These are phyloP conservation scores for Slavum lentiscoides DNA, from an alignment of 2,888 invertebrate genomes.

Conservation along the genomic window DNA sequence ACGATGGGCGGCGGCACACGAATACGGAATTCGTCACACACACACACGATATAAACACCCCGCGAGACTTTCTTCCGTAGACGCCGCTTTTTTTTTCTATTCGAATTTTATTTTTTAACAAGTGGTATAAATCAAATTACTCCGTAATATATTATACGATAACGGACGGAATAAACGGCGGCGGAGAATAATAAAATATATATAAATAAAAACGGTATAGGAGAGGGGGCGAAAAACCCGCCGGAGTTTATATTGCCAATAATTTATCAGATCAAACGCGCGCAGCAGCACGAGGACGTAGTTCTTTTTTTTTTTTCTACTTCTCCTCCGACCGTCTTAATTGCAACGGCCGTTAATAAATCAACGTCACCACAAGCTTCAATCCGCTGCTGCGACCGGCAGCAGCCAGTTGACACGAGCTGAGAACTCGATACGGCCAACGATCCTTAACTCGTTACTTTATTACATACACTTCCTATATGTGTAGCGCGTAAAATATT, in stretches of 20 bases:
- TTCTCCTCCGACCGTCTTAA: constrained; percentile 45
- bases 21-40: constrained; percentile 14
- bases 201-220: constrained; percentile 11
- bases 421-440: constrained; percentile 16
- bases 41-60: not conserved
- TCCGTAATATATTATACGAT: not conserved
- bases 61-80: constrained; percentile 18
- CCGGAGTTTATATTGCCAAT: constrained; percentile 45
- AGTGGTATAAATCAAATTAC: constrained; percentile 37
- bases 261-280: constrained; percentile 49
- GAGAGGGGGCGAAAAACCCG: not conserved
- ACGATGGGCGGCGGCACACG: not conserved
- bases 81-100: not conserved
- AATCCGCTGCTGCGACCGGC: not conserved
- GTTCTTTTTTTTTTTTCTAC: not conserved
- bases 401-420: constrained; percentile 33
- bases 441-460: not conserved
- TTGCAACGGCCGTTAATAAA: constrained; percentile 45
- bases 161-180: not conserved
- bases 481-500: too few relatives aligned
- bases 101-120: not conserved
- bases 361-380: constrained; percentile 40
- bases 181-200: not conserved
- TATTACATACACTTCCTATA: not conserved
- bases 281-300: not conserved